Percentiles rank a stretch among this genome's conserved stretches.
phyloP scores from a whole-genome alignment of 2,113 vertebrate genomes.

The Dromiciops gliroides region DNA sequence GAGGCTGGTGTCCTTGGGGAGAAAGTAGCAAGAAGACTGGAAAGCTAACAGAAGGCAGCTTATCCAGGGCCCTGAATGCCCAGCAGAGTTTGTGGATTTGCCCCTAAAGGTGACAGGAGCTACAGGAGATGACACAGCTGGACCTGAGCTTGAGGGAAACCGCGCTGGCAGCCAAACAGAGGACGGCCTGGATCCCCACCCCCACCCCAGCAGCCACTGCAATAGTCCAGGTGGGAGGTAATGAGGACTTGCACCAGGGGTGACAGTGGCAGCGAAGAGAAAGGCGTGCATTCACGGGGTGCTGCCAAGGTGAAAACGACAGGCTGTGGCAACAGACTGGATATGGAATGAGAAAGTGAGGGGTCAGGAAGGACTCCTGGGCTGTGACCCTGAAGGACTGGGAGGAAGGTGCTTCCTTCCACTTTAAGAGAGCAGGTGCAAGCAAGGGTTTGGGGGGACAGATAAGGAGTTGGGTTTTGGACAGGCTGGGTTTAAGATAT shows the following conservation, averaged over 20 bases:
- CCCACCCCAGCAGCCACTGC: background rate
- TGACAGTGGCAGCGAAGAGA: background rate
- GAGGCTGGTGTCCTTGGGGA: background rate
- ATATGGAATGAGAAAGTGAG: too few species aligned
- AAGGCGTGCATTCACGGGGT: background rate
- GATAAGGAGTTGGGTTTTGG: background rate
- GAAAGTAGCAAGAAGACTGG: too few species aligned
- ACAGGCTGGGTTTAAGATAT: background rate
- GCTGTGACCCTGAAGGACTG: background rate
- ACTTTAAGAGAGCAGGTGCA: too few species aligned
- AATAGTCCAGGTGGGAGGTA: background rate
- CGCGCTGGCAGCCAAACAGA: too few species aligned
- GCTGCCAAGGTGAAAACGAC: background rate
- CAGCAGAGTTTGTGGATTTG: background rate
- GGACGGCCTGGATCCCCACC: too few species aligned
- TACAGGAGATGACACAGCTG: background rate
- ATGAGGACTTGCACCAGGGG: background rate
- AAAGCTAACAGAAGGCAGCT: background rate
- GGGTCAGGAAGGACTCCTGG: background rate
- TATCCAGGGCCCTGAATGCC: background rate
- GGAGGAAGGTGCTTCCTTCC: too few species aligned
- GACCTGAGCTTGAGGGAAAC: too few species aligned
- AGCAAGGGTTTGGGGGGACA: too few species aligned
- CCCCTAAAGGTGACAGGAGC: background rate
- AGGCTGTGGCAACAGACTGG: too few species aligned